These are phyloP conservation scores for Nothobranchius furzeri DNA, from an alignment of 2,113 vertebrate genomes.

Conservation along the genomic window DNA sequence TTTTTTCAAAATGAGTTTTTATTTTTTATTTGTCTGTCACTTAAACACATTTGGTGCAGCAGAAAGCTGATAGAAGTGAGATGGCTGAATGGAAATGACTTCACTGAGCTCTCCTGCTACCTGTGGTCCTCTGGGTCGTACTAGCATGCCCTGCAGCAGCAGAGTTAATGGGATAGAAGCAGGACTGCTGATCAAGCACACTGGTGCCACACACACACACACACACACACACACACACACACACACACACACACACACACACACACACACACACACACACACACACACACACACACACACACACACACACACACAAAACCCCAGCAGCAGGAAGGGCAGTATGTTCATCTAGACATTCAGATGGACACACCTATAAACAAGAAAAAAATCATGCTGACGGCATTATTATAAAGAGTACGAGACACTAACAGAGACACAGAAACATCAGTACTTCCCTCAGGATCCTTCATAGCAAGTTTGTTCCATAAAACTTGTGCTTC, in stretches of 20 bases:
- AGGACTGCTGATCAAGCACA: constrained; percentile 70
- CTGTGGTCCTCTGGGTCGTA: constrained; percentile 59
- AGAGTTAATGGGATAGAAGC: constrained; percentile 68
- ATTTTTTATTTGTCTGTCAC: background rate
- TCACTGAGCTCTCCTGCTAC: constrained; percentile 59
- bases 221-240: constrained; percentile 3
- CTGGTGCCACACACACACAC: constrained; percentile 31
- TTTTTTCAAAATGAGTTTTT: background rate
- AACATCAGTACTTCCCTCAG: background rate
- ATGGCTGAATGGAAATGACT: constrained; percentile 64
- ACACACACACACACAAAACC: constrained; percentile 1
- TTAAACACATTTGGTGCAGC: constrained; percentile 22
- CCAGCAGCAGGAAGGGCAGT: background rate
- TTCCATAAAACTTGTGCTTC: constrained; percentile 1
- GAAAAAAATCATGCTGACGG: constrained; percentile 5
- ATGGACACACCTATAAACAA: constrained; percentile 7
- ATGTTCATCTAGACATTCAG: constrained; percentile 28
- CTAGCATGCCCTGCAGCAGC: constrained; percentile 58
- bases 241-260: constrained; percentile 2
- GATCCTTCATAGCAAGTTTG: constrained; percentile 18
- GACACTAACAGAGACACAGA: background rate
- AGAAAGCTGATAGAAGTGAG: constrained; percentile 30
- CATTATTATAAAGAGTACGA: constrained; percentile 25
- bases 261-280: constrained; percentile 4
- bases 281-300: constrained; percentile 4